Conservation (phyloP, 2,888 invertebrate species). For the Euzophera pinguis region DNA sequence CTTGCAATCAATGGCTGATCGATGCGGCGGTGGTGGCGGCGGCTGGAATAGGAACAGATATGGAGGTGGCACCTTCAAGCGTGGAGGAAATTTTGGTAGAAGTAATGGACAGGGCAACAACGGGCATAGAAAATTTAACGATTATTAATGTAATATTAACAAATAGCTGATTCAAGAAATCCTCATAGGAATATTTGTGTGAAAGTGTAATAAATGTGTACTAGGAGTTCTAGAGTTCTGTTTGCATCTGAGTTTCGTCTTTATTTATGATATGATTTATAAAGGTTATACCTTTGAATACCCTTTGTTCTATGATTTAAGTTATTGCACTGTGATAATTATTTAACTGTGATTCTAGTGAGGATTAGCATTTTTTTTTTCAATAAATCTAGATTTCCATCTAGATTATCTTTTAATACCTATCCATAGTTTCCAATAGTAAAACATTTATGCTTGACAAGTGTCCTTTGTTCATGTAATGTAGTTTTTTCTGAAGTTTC, state of each 20-base stretch:
- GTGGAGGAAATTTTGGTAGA: slow-evolving; percentile 68
- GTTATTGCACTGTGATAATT: slow-evolving; percentile 73
- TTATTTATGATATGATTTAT: slow-evolving; percentile 46
- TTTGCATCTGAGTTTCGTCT: slow-evolving; percentile 41
- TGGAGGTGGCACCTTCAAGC: slow-evolving; percentile 69
- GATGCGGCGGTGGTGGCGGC: slow-evolving; percentile 82
- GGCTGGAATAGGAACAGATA: slow-evolving; percentile 79
- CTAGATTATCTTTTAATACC: background rate
- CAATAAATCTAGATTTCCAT: background rate
- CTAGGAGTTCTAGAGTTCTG: slow-evolving; percentile 25
- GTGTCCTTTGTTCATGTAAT: background rate
- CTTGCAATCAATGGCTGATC: slow-evolving; percentile 87
- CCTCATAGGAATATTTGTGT: slow-evolving; percentile 63
- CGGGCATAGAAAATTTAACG: slow-evolving; percentile 68
- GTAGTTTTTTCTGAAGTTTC: background rate
- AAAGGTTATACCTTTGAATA: slow-evolving; percentile 31
- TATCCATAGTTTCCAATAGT: no score
- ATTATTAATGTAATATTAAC: slow-evolving; percentile 47
- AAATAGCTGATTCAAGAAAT: slow-evolving; percentile 44
- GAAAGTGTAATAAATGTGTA: slow-evolving; percentile 41
- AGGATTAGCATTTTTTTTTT: slow-evolving; percentile 52
- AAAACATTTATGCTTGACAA: background rate
- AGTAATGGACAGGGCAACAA: slow-evolving; percentile 57
- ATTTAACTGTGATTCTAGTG: slow-evolving; percentile 58
- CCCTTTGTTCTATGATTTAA: slow-evolving; percentile 30